Conservation (phyloP, 2,888 invertebrate genomes). For the Plagiodera versicolora region DNA sequence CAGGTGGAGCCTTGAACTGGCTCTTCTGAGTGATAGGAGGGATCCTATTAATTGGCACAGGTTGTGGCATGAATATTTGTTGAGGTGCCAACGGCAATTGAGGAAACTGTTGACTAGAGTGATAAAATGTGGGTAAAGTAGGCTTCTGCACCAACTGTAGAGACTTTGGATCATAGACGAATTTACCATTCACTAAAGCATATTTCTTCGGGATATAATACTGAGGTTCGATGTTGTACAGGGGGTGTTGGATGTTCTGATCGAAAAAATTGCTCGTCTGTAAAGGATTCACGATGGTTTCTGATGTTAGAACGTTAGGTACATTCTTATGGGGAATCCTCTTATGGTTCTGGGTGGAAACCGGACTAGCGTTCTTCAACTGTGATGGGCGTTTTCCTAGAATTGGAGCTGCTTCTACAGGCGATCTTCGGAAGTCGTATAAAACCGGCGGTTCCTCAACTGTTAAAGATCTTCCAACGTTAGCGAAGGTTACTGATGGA, state of each 20-base stretch:
- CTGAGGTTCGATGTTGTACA: slow-evolving; percentile 24
- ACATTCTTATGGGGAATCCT: neutral
- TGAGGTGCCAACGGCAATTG: slow-evolving; percentile 9
- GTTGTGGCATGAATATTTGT: slow-evolving; percentile 8
- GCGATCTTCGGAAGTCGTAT: neutral
- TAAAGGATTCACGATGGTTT: slow-evolving; percentile 38
- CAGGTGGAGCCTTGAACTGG: slow-evolving; percentile 18
- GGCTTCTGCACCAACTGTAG: slow-evolving; percentile 7
- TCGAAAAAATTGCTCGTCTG: slow-evolving; percentile 40
- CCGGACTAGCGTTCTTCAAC: neutral
- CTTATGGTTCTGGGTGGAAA: neutral
- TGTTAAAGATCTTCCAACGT: slow-evolving; percentile 10
- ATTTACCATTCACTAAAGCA: slow-evolving; percentile 41
- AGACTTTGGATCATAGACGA: slow-evolving; percentile 36
- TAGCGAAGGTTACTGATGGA: slow-evolving; percentile 25
- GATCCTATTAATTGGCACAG: neutral
- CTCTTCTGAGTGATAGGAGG: slow-evolving; percentile 5
- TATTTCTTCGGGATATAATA: slow-evolving; percentile 40
- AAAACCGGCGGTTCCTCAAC: neutral
- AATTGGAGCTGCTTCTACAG: neutral
- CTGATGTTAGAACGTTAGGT: slow-evolving; percentile 15
- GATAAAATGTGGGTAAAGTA: slow-evolving; percentile 11
- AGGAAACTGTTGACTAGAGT: slow-evolving; percentile 21
- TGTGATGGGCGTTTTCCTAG: neutral
- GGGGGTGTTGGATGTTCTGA: slow-evolving; percentile 31